Percentiles rank a stretch among this genome's conserved stretches.
These are phyloP conservation scores for Biston betularia DNA, from an alignment of 2,888 invertebrate genomes.

Conservation along the genomic window DNA sequence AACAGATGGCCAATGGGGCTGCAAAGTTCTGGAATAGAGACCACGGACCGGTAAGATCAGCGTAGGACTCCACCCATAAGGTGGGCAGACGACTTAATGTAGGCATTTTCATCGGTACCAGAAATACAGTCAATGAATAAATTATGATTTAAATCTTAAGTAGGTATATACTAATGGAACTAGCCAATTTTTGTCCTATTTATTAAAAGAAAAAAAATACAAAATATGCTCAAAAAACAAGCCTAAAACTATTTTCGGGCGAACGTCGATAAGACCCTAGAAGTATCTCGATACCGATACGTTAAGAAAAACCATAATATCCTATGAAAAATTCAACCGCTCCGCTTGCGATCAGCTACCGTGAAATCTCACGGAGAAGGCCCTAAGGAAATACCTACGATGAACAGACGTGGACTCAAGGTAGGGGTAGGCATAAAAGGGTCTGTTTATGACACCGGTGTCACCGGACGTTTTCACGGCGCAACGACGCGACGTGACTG, in stretches of 20 bases:
- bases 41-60: no score
- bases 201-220: conserved; percentile 8
- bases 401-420: conserved; percentile 34
- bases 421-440: conserved; percentile 6
- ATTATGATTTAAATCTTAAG: no score
- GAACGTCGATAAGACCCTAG: conserved; percentile 36
- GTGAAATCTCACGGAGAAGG: conserved; percentile 53
- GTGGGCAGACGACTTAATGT: no score
- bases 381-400: conserved; percentile 49
- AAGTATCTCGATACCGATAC: conserved; percentile 37
- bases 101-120: no score
- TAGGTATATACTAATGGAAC: background rate
- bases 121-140: no score
- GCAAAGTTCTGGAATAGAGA: no score
- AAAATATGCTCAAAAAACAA: conserved; percentile 19
- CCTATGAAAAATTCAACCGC: conserved; percentile 55
- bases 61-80: no score
- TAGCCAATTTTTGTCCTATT: background rate
- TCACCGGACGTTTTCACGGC: conserved; percentile 10
- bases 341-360: conserved; percentile 51
- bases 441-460: conserved; percentile 16
- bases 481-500: conserved; percentile 10
- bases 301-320: conserved; percentile 51
- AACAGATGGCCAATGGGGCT: no score
- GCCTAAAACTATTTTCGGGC: conserved; percentile 16